Conservation (phyloP, 2,797 vertebrate genomes). For the Falco concolor region DNA sequence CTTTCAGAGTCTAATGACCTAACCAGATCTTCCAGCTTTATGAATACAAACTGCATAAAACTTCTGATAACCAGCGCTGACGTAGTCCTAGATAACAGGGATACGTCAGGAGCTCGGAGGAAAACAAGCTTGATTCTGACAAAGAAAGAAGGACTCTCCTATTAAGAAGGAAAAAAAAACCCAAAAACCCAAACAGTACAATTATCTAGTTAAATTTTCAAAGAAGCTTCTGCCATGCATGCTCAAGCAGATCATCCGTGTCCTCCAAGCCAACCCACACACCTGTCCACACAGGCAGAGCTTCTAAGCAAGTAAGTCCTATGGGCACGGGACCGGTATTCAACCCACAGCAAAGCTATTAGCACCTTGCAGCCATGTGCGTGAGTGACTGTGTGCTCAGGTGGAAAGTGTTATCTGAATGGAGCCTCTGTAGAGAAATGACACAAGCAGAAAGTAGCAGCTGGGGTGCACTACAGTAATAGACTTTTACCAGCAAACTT, state of each 20-base stretch:
- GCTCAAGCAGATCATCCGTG: conserved; percentile 2
- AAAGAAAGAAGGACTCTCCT: not conserved
- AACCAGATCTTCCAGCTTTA: not conserved
- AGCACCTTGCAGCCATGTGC: conserved; percentile 11
- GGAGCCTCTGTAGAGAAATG: not conserved
- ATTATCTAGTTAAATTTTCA: not conserved
- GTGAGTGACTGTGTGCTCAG: not conserved
- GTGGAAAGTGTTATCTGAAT: not conserved
- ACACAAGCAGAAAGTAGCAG: conserved; percentile 7
- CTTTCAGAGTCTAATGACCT: not conserved
- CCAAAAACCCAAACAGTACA: not conserved
- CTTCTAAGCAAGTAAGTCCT: conserved; percentile 6
- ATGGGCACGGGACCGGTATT: not conserved
- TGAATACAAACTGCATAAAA: not conserved
- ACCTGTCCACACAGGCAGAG: conserved; percentile 1
- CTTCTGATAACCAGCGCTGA: not conserved
- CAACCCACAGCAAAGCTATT: conserved; percentile 13
- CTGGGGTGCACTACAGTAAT: not conserved
- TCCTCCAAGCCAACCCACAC: not conserved
- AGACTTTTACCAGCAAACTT: not conserved
- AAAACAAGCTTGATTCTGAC: not conserved
- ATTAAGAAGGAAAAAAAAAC: not conserved
- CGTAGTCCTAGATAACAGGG: not conserved
- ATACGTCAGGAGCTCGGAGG: not conserved
- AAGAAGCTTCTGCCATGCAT: conserved; percentile 51